These are phyloP conservation scores for Lateolabrax maculatus DNA, from an alignment of 2,797 vertebrate genomes.

Conservation along the genomic window DNA sequence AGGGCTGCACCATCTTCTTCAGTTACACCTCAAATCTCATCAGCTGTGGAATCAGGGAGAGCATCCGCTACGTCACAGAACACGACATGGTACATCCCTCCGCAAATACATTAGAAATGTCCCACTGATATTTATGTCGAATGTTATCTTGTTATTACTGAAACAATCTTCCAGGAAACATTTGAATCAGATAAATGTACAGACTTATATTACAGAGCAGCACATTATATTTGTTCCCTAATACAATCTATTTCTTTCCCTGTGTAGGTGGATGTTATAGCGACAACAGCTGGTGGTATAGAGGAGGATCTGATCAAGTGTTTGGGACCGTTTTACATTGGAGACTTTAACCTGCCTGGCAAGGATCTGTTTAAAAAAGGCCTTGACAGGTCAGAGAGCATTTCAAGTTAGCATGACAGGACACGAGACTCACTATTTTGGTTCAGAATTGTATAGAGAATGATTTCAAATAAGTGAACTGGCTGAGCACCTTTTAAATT, in stretches of 20 bases:
- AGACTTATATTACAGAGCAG: background rate
- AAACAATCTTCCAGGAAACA: too few species aligned
- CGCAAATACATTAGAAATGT: too few species aligned
- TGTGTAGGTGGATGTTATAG: constrained; percentile 88
- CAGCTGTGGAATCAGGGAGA: constrained; percentile 89
- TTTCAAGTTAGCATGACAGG: too few species aligned
- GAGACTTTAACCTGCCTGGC: constrained; percentile 88
- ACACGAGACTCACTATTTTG: too few species aligned
- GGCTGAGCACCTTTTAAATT: too few species aligned
- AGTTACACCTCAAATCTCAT: constrained; percentile 92
- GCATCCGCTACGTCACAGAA: constrained; percentile 88
- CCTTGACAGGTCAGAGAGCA: constrained; percentile 87
- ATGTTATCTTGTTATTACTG: too few species aligned
- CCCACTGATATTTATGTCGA: too few species aligned
- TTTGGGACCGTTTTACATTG: constrained; percentile 86
- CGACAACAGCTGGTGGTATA: constrained; percentile 90
- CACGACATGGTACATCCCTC: constrained; percentile 87
- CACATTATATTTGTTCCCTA: background rate
- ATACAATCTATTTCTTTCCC: background rate
- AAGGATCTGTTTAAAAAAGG: constrained; percentile 86
- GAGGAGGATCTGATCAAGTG: constrained; percentile 94
- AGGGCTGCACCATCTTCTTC: constrained; percentile 89
- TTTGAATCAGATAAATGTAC: background rate
- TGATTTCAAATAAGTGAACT: too few species aligned
- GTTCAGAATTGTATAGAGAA: too few species aligned